Conservation (phyloP, 2,888 invertebrate species). For the Apoderus coryli region DNA sequence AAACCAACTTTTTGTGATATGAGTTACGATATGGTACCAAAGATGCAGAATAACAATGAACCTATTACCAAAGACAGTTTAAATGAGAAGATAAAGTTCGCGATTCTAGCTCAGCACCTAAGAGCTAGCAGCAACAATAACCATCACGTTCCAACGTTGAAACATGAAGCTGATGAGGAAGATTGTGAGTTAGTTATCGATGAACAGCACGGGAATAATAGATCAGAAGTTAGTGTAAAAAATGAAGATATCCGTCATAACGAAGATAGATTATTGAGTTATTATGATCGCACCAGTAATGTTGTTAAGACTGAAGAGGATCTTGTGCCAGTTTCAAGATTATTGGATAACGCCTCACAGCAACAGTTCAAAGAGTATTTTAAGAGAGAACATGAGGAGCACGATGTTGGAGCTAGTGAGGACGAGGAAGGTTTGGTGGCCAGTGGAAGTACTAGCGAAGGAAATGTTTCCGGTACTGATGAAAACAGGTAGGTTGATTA, state of each 20-base stretch:
- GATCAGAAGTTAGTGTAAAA: slow-evolving; percentile 17
- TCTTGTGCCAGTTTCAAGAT: slow-evolving; percentile 61
- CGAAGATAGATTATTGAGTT: slow-evolving; percentile 24
- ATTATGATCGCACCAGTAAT: slow-evolving; percentile 16
- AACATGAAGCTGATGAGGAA: slow-evolving; percentile 44
- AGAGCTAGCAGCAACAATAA: slow-evolving; percentile 24
- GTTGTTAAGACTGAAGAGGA: slow-evolving; percentile 38
- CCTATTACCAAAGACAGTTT: slow-evolving; percentile 30
- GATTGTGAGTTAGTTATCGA: slow-evolving; percentile 51
- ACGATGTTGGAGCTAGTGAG: slow-evolving; percentile 35
- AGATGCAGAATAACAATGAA: slow-evolving; percentile 20
- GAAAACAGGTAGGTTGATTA: slow-evolving; percentile 56
- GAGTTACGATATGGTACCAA: background rate
- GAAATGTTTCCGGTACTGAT: slow-evolving; percentile 70
- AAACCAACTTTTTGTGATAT: slow-evolving; percentile 18
- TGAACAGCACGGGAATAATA: slow-evolving; percentile 38
- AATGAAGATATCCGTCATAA: slow-evolving; percentile 18
- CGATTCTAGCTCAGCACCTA: slow-evolving; percentile 64
- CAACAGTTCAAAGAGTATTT: slow-evolving; percentile 51
- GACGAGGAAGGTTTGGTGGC: slow-evolving; percentile 70
- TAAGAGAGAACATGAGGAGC: slow-evolving; percentile 37
- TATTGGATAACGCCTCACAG: slow-evolving; percentile 59
- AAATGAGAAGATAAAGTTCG: slow-evolving; percentile 57
- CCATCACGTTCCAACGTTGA: slow-evolving; percentile 31
- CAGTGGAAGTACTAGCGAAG: slow-evolving; percentile 63